Evolutionary conservation across 1,140 invertebrate genomes (phyloP).

Genomic region (Argopecten irradians): DNA sequence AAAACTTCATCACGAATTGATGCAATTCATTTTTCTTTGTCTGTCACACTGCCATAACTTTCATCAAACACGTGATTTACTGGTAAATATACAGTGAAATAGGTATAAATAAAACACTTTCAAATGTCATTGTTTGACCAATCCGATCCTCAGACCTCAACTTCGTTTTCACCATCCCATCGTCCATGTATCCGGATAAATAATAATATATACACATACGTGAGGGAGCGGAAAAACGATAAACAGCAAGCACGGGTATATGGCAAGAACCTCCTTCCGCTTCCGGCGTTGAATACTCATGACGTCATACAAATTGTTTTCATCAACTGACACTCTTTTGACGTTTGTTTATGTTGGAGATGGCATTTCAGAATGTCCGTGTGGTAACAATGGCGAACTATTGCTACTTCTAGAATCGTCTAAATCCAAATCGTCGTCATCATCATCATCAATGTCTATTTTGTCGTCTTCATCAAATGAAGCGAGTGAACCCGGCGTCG

Average conservation of each 20-base stretch:
- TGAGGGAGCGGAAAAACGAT: slow-evolving; percentile 21
- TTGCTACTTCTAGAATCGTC: slow-evolving; percentile 53
- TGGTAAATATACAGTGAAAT: neutral
- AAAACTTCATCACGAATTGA: neutral
- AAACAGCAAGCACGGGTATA: slow-evolving; percentile 26
- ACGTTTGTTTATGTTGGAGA: slow-evolving; percentile 31
- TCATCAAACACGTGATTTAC: neutral
- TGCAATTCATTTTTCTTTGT: neutral
- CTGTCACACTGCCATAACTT: neutral
- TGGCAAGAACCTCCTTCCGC: slow-evolving; percentile 29
- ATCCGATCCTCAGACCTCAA: neutral
- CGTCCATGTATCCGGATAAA: neutral
- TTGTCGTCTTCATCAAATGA: slow-evolving; percentile 55
- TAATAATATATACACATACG: neutral
- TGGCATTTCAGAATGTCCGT: slow-evolving; percentile 24
- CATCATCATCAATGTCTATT: slow-evolving; percentile 50
- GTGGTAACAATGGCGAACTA: slow-evolving; percentile 39
- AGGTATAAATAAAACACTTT: neutral
- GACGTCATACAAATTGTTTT: slow-evolving; percentile 12
- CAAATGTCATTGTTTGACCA: neutral
- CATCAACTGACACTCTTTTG: neutral
- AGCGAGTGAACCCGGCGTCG: slow-evolving; percentile 38
- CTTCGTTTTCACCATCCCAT: neutral
- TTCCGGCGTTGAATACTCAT: neutral
- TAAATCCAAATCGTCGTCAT: slow-evolving; percentile 50